These are phyloP conservation scores for Coenonympha arcania DNA, from an alignment of 2,888 invertebrate species.

Conservation along the genomic window DNA sequence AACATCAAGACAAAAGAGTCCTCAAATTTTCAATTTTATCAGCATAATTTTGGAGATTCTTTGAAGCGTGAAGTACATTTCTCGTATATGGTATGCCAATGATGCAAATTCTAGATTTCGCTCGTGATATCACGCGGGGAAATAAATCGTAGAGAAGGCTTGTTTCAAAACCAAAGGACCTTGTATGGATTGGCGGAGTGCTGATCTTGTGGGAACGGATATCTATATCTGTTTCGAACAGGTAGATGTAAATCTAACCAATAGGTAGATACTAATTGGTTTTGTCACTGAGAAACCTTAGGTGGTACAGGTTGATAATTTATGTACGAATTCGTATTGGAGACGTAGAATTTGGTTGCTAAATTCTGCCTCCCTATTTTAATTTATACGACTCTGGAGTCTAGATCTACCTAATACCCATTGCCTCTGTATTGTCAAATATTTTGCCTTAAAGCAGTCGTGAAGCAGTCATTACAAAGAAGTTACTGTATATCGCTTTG, in stretches of 20 bases:
- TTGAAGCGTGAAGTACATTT: too few relatives aligned
- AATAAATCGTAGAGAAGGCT: slow-evolving; percentile 6
- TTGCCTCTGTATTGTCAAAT: too few relatives aligned
- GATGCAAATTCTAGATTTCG: not conserved
- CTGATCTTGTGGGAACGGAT: slow-evolving; percentile 47
- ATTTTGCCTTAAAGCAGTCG: too few relatives aligned
- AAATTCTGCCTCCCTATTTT: not conserved
- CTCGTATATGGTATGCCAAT: not conserved
- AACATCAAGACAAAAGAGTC: too few relatives aligned
- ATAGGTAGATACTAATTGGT: slow-evolving; percentile 3
- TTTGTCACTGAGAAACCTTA: slow-evolving; percentile 4
- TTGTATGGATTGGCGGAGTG: slow-evolving; percentile 35
- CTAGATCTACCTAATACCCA: too few relatives aligned
- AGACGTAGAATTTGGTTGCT: not conserved
- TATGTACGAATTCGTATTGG: not conserved
- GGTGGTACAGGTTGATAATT: slow-evolving; percentile 1
- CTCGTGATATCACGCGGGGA: not conserved
- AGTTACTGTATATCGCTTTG: too few relatives aligned
- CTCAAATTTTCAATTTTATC: too few relatives aligned
- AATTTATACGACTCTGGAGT: too few relatives aligned
- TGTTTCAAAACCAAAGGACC: slow-evolving; percentile 42
- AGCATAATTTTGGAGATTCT: not conserved
- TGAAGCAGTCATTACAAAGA: too few relatives aligned
- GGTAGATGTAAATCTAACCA: slow-evolving; percentile 8
- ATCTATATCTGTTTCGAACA: slow-evolving; percentile 40